These are phyloP conservation scores for Rhingia rostrata DNA, from an alignment of 2,888 invertebrate species.

Conservation along the genomic window DNA sequence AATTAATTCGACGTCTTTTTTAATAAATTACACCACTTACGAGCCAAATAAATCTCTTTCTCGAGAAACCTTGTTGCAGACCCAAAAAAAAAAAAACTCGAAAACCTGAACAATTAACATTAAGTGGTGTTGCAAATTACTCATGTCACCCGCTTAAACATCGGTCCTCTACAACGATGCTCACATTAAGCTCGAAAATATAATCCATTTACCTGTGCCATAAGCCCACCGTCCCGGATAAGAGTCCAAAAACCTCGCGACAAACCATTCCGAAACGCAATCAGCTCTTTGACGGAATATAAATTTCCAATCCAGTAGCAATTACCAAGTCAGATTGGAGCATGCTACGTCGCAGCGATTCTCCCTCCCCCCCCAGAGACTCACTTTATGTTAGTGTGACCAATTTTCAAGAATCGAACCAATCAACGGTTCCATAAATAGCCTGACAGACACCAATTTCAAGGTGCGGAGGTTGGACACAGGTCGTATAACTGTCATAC, in stretches of 20 bases:
- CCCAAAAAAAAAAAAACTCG: constrained; percentile 32
- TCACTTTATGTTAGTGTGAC: constrained; percentile 45
- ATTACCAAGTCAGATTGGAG: constrained; percentile 56
- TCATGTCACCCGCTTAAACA: constrained; percentile 36
- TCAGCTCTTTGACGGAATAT: constrained; percentile 48
- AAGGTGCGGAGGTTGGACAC: constrained; percentile 55
- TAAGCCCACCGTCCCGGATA: constrained; percentile 1
- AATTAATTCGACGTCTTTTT: constrained; percentile 34
- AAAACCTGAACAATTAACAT: constrained; percentile 72
- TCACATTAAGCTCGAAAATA: constrained; percentile 68
- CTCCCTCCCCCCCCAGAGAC: neutral
- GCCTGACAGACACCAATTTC: constrained; percentile 49
- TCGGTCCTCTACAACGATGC: constrained; percentile 65
- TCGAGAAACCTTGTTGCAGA: constrained; percentile 29
- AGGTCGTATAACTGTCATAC: constrained; percentile 68
- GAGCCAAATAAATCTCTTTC: constrained; percentile 61
- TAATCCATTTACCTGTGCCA: constrained; percentile 73
- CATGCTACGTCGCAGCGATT: constrained; percentile 16
- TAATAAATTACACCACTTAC: constrained; percentile 68
- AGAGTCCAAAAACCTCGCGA: constrained; percentile 14
- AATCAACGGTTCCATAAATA: constrained; percentile 67
- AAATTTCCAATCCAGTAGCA: constrained; percentile 68
- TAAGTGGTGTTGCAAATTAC: constrained; percentile 73
- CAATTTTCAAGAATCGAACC: constrained; percentile 63
- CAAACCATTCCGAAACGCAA: constrained; percentile 28